Conservation (phyloP, 2,888 invertebrate genomes). For the Callimorpha dominula region DNA sequence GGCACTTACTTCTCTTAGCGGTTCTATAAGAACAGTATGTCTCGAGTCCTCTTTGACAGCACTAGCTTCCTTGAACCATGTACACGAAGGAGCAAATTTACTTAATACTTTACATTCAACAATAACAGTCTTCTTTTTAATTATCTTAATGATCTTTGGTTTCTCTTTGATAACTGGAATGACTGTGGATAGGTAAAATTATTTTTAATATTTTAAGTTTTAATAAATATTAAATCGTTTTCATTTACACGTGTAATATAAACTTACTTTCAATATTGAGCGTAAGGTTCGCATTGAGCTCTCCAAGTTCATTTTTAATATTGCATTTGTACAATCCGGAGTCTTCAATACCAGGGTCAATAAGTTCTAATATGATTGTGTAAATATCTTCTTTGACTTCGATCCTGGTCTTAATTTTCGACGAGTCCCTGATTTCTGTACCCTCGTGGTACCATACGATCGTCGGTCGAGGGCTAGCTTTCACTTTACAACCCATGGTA, state of each 20-base stretch:
- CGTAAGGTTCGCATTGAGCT: slow-evolving; percentile 98
- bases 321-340: slow-evolving; percentile 99
- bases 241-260: too few relatives aligned
- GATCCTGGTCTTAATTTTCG: slow-evolving; percentile 92
- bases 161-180: slow-evolving; percentile 97
- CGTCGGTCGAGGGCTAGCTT: slow-evolving; percentile 83
- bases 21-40: slow-evolving; percentile 92
- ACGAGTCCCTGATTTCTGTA: slow-evolving; percentile 91
- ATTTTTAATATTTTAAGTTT: not conserved
- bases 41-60: slow-evolving; percentile 92
- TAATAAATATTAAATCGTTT: not conserved
- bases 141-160: slow-evolving; percentile 95
- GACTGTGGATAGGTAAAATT: slow-evolving; percentile 84
- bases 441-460: slow-evolving; percentile 85
- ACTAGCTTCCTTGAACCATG: slow-evolving; percentile 96
- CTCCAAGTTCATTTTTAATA: slow-evolving; percentile 98
- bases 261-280: slow-evolving; percentile 98
- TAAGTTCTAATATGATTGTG: slow-evolving; percentile 94
- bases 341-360: slow-evolving; percentile 97
- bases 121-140: slow-evolving; percentile 96
- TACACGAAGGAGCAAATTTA: slow-evolving; percentile 96
- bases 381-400: slow-evolving; percentile 93
- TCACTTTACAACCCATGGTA: slow-evolving; percentile 83
- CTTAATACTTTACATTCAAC: slow-evolving; percentile 98
- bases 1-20: slow-evolving; percentile 91